Conservation (phyloP, 2,888 invertebrate species). For the Phaonia tiefii region DNA sequence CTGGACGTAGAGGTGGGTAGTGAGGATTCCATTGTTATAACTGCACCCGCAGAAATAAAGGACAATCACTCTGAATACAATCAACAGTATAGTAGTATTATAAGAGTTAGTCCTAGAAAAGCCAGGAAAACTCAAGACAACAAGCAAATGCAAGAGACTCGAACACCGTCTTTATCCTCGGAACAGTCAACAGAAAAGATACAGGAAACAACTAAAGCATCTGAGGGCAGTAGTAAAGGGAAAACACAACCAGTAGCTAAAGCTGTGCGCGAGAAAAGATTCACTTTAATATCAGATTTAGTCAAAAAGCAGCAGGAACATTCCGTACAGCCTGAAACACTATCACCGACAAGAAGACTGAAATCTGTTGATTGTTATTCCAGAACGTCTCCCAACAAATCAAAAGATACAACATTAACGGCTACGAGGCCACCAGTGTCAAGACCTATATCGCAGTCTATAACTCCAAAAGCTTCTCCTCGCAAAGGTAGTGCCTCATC, state of each 20-base stretch:
- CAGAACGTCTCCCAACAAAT: slow-evolving; percentile 47
- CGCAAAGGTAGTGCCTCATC: slow-evolving; percentile 55
- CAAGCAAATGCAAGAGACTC: slow-evolving; percentile 14
- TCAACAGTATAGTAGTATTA: slow-evolving; percentile 69
- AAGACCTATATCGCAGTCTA: not conserved
- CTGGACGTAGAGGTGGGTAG: slow-evolving; percentile 73
- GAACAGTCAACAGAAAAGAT: slow-evolving; percentile 1
- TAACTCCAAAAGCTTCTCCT: slow-evolving; percentile 45
- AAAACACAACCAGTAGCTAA: not conserved
- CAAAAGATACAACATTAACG: slow-evolving; percentile 8
- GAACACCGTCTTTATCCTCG: slow-evolving; percentile 27
- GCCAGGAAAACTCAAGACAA: slow-evolving; percentile 12
- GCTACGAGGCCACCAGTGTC: not conserved
- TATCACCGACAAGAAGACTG: slow-evolving; percentile 7
- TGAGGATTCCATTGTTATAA: slow-evolving; percentile 70
- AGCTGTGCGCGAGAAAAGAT: slow-evolving; percentile 67
- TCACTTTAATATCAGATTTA: slow-evolving; percentile 76
- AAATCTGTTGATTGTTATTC: not conserved
- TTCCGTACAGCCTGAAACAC: not conserved
- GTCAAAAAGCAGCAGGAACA: slow-evolving; percentile 67
- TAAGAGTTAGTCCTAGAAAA: slow-evolving; percentile 48
- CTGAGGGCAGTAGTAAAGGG: not conserved
- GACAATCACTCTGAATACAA: slow-evolving; percentile 68
- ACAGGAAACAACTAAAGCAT: not conserved
- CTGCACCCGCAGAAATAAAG: slow-evolving; percentile 65